Base-by-base conservation (phyloP, 2,888 invertebrate genomes). In the Coelopa pilipes region DNA sequence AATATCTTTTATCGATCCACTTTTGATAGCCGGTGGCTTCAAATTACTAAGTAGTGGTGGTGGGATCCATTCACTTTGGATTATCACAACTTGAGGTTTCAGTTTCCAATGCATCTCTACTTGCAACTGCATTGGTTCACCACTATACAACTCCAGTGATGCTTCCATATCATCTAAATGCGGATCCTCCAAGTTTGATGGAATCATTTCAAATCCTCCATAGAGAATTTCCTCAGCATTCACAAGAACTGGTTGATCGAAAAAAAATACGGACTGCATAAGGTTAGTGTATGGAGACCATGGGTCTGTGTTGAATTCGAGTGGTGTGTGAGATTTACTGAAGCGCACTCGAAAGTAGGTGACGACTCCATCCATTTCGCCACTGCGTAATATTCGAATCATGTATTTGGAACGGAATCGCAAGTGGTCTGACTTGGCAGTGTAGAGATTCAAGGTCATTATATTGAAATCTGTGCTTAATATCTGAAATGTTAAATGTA, bases 271-370 rank as follows among this genome's bases (percentile, higher is more conserved):
- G 2, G 94, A 93, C 60, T 85, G 85, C 88, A 98, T 98, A 99
- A 99, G 99, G 88, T 99, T 98, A 9, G 99, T 99, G 89, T 98
- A 97, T 19, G 94, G 94, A 0, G 95, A 94, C 85, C 97, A 97
- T 0, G 99, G 99, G 1, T 96, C 96, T 66, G 99, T 99, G 82
- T 97, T 97, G 89, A 99, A 98, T 34, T 97, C 97, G 78, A 96
- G 94, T 74, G 96, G 91, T 88, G 97, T 98, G 90, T 98, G 98
- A 80, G 97, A 98, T 90, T 97, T 97, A 21, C 97, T 96, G 89
- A 99, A 99, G 88, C 98, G 97, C 78, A 99, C 96, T 82, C 96
- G 97, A 90, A 99, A 99, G 90, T 96, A 99, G 17, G 98, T 96
- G 79, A 98, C 96, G 79, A 99, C 89, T 0, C 98, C 99, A 85